Base-by-base conservation (phyloP, 1,140 invertebrate species). In the Euura lappo region DNA sequence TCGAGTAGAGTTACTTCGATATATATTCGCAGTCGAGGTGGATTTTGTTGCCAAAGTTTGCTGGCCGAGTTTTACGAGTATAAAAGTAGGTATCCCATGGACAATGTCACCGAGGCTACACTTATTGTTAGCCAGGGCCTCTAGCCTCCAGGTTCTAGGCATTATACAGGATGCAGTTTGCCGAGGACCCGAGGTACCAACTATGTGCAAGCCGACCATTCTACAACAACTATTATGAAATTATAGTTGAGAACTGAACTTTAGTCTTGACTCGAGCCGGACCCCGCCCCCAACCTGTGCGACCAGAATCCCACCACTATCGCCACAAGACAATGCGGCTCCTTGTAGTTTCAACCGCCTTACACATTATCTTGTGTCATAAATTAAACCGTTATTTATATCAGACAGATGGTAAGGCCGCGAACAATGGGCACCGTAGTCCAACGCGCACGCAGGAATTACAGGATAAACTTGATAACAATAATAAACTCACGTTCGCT, bases 401-500 rank as follows among this genome's bases (percentile, higher is more conserved):
- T 60, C 5, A n/a, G 51, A 60, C 51, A 60, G 51, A 60, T 60
- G 51, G 8, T 60, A 60, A 60, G 51, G 6, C 51, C 51, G 51
- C 51, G 51, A 60, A 60, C 51, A 60, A 60, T 60, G 51, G 3
- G 51, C 51, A 11, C 51, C 6, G 2, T 11, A 60, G 51, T 60
- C 13, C 13, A 8, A 3, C 51, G 28, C 28, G 51, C 51, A 60
- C 51, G 51, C 28, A 28, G 28, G 28, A 28, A 28, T 28, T 28
- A 28, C 0, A 28, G 28, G 28, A 28, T 60, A 65, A 28, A n/a
- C 65, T 45, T 51, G 45, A 42, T 69, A 28, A 28, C 28, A 28
- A 28, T 28, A 28, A 28, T 28, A 71, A 75, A 90, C 92, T 90
- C 89, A 96, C 95, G 92, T 90, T 94, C 91, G 81, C 95, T 92